A percentile compares a stretch with the other conserved stretches of the same genome.
Conservation (phyloP, 2,888 invertebrate genomes). For the Orthosia gracilis region DNA sequence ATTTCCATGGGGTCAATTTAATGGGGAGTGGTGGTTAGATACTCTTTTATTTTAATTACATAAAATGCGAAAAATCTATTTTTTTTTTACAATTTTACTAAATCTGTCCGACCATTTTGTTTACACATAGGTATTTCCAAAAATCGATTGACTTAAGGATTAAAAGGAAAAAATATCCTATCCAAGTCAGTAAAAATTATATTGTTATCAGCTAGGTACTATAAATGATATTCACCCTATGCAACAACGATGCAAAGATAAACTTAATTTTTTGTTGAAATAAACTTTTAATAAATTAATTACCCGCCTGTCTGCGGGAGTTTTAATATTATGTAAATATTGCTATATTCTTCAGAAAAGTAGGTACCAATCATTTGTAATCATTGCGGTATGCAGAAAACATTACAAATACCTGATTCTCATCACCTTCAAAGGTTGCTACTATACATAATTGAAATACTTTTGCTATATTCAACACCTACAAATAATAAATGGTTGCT, state of each 20-base stretch:
- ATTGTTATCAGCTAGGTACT: too few relatives aligned
- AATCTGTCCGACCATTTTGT: too few relatives aligned
- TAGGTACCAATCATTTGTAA: not conserved
- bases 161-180: too few relatives aligned
- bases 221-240: too few relatives aligned
- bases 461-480: constrained; percentile 33
- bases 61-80: not conserved
- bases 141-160: not conserved
- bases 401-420: constrained; percentile 11
- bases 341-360: not conserved
- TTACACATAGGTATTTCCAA: not conserved
- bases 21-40: too few relatives aligned
- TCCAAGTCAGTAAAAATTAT: not conserved
- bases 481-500: constrained; percentile 26
- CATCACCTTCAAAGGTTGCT: constrained; percentile 35
- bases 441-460: constrained; percentile 41
- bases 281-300: too few relatives aligned
- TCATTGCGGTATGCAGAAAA: constrained; percentile 10
- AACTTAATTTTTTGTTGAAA: too few relatives aligned
- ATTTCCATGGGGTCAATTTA: too few relatives aligned
- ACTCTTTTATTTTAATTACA: too few relatives aligned
- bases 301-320: too few relatives aligned
- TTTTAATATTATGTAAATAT: not conserved
- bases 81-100: too few relatives aligned
- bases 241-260: too few relatives aligned